phyloP scores from a whole-genome alignment of 2,888 invertebrate species.

The Erebia ligea region DNA sequence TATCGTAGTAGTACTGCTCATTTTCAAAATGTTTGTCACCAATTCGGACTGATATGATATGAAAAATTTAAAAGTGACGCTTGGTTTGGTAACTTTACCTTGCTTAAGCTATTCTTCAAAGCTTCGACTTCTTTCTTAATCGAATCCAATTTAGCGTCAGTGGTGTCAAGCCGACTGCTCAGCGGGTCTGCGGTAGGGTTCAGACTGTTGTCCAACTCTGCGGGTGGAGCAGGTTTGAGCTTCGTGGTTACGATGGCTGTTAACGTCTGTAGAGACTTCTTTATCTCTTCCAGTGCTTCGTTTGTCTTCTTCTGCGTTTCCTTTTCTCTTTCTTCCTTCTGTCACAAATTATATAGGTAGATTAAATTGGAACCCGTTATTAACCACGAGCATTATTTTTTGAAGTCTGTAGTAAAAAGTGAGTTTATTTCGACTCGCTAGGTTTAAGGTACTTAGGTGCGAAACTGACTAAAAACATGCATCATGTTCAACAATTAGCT shows the following conservation, averaged over 20 bases:
- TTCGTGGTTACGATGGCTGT: slow-evolving; percentile 51
- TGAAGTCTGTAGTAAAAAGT: no score
- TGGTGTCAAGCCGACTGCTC: slow-evolving; percentile 60
- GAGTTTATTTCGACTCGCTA: background rate
- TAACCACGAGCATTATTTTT: background rate
- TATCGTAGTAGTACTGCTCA: no score
- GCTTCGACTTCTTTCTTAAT: slow-evolving; percentile 64
- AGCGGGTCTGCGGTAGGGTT: slow-evolving; percentile 57
- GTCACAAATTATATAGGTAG: slow-evolving; percentile 34
- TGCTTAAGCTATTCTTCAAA: slow-evolving; percentile 63
- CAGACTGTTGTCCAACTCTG: slow-evolving; percentile 60
- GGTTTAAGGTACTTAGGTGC: no score
- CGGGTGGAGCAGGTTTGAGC: slow-evolving; percentile 43
- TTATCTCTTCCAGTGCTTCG: slow-evolving; percentile 78
- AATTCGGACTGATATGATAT: no score
- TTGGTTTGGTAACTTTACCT: slow-evolving; percentile 48
- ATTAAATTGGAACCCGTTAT: background rate
- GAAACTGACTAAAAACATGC: background rate
- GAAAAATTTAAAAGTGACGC: no score
- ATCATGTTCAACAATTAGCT: no score
- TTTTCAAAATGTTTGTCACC: no score
- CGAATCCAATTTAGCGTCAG: slow-evolving; percentile 68
- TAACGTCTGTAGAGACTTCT: slow-evolving; percentile 61
- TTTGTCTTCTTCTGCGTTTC: slow-evolving; percentile 85
- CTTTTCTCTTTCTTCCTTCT: slow-evolving; percentile 87